Evolutionary conservation across 2,797 vertebrate genomes (phyloP).

Genomic region (Acanthopagrus latus): DNA sequence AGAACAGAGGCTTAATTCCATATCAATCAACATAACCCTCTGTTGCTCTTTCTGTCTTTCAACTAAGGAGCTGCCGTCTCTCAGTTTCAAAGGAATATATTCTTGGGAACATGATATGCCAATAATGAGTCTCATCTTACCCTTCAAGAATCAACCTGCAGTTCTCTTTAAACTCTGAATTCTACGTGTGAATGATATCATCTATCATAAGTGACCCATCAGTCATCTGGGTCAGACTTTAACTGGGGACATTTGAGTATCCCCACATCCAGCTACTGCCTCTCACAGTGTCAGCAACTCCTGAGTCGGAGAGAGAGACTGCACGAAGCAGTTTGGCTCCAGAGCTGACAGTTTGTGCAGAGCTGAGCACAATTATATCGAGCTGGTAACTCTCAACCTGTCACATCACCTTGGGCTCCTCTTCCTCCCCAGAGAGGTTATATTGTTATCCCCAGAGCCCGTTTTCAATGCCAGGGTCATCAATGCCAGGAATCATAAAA

Average conservation of each 20-base stretch:
- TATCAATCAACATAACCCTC: constrained; percentile 17
- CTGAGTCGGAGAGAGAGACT: constrained; percentile 31
- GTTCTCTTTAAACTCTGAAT: not conserved
- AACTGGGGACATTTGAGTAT: constrained; percentile 19
- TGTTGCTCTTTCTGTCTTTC: constrained; percentile 12
- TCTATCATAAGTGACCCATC: constrained; percentile 31
- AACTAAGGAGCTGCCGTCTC: not conserved
- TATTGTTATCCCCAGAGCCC: constrained; percentile 10
- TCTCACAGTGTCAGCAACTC: constrained; percentile 39
- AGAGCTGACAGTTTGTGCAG: constrained; percentile 60
- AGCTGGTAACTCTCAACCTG: constrained; percentile 47
- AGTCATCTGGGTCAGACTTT: constrained; percentile 15
- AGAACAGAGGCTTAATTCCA: constrained; percentile 29
- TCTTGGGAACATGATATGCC: not conserved
- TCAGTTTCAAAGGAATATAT: not conserved
- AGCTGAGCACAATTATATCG: constrained; percentile 53
- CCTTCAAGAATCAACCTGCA: not conserved
- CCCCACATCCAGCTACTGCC: constrained; percentile 32
- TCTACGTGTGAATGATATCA: not conserved
- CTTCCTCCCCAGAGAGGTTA: constrained; percentile 31
- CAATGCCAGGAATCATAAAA: constrained; percentile 30
- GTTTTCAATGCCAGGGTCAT: constrained; percentile 44
- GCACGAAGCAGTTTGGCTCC: constrained; percentile 37
- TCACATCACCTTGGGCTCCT: constrained; percentile 46
- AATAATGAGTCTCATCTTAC: not conserved